Evolutionary conservation across 2,888 invertebrate species (phyloP), one percentile per base, ranked within the genome.

Genomic region (Argyresthia goedartella): DNA sequence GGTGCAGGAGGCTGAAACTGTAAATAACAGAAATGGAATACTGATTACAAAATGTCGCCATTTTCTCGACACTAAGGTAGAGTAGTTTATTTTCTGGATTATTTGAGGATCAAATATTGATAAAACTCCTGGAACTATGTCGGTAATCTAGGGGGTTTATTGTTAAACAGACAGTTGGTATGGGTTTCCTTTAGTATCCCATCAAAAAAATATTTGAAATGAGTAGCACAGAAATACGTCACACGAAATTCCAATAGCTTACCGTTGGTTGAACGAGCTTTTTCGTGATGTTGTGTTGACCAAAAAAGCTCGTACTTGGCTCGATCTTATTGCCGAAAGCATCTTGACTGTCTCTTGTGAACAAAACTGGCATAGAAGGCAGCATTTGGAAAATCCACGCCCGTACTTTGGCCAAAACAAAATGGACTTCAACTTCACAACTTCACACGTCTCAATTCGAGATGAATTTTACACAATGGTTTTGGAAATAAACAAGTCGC

Each of bases 301-400:
- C 48, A 61, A 78, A 78, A 68, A 76, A 78, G 65, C 81, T 82
- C 44, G 81, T 82, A 61, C 77, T 79, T 53, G 85, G 76, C 58
- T 72, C 73, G 61, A 84, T 76, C 68, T 76, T 84, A 62, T 81
- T 82, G n/a, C 79, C 81, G 59, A 82, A 86, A 53, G 77, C 84
- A 80, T 86, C 86, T 64, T 81, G 84, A 62, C 86, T 87, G 52
- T 87, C 87, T 59, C 80, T 77, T 39, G 78, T 68, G 59, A 82
- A 84, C 63, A 87, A 65, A 57, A 85, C 66, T 54, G 87, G 87
- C 87, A 87, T 87, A 65, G 87, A 87, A 71, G 87, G 87, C 73
- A 87, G 72, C 87, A 87, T 87, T 67, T 77, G 73, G 71, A 67
- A 64, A 66, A 67, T 69, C 57, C 66, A 58, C 54, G 61, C 59